Evolutionary conservation across 2,797 vertebrate genomes (phyloP).

Genomic region (Ctenopoma kingsleyae): DNA sequence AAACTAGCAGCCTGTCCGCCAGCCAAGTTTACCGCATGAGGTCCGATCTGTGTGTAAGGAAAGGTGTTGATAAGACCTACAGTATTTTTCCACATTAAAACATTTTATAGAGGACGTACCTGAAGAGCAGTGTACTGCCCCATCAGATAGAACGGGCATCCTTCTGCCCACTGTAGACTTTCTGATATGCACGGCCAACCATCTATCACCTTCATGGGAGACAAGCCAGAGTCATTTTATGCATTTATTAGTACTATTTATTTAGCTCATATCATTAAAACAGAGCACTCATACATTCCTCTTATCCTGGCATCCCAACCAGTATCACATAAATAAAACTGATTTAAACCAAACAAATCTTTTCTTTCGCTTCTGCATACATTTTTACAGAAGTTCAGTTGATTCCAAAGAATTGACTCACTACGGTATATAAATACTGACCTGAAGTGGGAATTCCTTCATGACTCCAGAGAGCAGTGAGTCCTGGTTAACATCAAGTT

Average conservation of each 20-base stretch:
- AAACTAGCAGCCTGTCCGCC: conserved; percentile 85
- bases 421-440: conserved; percentile 8
- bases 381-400: no score
- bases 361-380: no score
- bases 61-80: neutral
- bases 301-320: neutral
- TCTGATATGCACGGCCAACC: conserved; percentile 85
- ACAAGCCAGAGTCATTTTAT: conserved; percentile 1
- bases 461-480: conserved; percentile 81
- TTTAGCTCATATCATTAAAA: no score
- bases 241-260: neutral
- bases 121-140: conserved; percentile 86
- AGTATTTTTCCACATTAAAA: neutral
- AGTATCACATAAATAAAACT: no score
- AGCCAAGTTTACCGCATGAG: conserved; percentile 87
- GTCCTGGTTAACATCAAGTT: conserved; percentile 83
- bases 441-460: conserved; percentile 83
- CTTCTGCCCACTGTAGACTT: conserved; percentile 79
- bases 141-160: conserved; percentile 86
- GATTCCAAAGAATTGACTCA: no score
- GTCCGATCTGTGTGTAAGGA: conserved; percentile 77
- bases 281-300: neutral
- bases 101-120: conserved; percentile 51
- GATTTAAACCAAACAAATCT: no score
- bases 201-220: conserved; percentile 79